Base-by-base conservation (phyloP, 2,888 invertebrate genomes). In the Blastobasis lacticolella region DNA sequence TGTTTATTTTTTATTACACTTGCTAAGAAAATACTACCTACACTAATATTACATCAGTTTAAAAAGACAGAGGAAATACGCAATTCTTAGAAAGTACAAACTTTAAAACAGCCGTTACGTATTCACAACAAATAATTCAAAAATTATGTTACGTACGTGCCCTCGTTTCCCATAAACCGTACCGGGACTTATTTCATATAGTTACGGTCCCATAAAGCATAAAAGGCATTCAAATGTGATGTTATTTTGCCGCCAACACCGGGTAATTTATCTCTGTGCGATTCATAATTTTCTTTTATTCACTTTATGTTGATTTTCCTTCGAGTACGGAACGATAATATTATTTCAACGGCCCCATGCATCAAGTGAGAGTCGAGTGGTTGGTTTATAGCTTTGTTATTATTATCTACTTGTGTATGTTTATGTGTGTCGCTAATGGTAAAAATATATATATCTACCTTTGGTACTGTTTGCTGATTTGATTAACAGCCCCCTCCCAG, bases 261-360 rank as follows among this genome's bases (percentile, higher is more conserved):
- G 80, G 78, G 85, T 87, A 88, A 88, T 88, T 88, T 88, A 88
- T 88, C 87, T 86, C 75, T 72, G 81, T 75, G 83, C 86, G 80
- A 87, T 87, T 88, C 88, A 88, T 88, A 88, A 88, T 88, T 88
- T 88, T 88, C 86, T 87, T 88, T 87, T 88, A 88, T 88, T 86
- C 88, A 88, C 87, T 88, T 88, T 88, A 88, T 88, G 88, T 88
- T 88, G 88, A 88, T 88, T 88, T 84, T 86, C 81, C 80, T 81
- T 80, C 67, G 82, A 84, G 80, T 54, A 52, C 51, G 54, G 76
- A 83, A 87, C 82, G 85, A 86, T 88, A 88, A 88, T 88, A 88
- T 88, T 88, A 88, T 88, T 87, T 83, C 85, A 78, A 79, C 83
- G 73, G 77, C 75, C 81, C 85, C 83, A 81, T 86, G 81, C 80